Conservation (phyloP, 1,140 invertebrate genomes). For the Plectrocnemia conspersa region DNA sequence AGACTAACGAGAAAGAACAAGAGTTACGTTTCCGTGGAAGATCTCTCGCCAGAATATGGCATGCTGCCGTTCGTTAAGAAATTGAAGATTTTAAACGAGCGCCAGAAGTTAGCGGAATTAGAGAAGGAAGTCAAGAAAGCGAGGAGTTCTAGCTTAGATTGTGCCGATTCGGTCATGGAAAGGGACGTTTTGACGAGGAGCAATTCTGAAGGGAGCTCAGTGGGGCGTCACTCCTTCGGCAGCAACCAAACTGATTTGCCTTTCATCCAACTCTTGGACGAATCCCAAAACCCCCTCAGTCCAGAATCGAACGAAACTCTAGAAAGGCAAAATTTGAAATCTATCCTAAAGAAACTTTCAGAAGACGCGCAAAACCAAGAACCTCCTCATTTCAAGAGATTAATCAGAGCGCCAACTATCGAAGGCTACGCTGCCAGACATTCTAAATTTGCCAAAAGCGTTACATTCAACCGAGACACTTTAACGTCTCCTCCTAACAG, state of each 20-base stretch:
- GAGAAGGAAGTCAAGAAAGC: constrained; percentile 63
- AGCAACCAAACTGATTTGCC: background rate
- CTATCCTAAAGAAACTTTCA: constrained; percentile 77
- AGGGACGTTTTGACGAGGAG: constrained; percentile 60
- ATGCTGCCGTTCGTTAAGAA: constrained; percentile 85
- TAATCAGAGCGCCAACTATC: constrained; percentile 74
- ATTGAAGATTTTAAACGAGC: constrained; percentile 80
- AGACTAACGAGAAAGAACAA: constrained; percentile 52
- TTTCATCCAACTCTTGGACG: constrained; percentile 37
- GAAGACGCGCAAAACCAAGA: constrained; percentile 53
- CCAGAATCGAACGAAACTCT: constrained; percentile 79
- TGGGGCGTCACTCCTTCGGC: constrained; percentile 39
- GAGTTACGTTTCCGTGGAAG: constrained; percentile 75
- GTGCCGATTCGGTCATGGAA: constrained; percentile 56
- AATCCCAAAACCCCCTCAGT: constrained; percentile 49
- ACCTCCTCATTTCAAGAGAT: constrained; percentile 55
- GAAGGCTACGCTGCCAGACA: constrained; percentile 82
- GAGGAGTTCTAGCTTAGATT: constrained; percentile 75
- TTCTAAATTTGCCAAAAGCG: constrained; percentile 81
- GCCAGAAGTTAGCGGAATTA: constrained; percentile 77
- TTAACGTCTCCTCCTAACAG: constrained; percentile 70
- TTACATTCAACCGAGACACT: constrained; percentile 80
- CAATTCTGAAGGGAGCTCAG: constrained; percentile 57
- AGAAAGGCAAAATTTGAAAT: constrained; percentile 75
- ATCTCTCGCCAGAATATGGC: constrained; percentile 81